These are phyloP conservation scores for Desmodus rotundus DNA, from an alignment of 2,113 vertebrate species.

Conservation along the genomic window DNA sequence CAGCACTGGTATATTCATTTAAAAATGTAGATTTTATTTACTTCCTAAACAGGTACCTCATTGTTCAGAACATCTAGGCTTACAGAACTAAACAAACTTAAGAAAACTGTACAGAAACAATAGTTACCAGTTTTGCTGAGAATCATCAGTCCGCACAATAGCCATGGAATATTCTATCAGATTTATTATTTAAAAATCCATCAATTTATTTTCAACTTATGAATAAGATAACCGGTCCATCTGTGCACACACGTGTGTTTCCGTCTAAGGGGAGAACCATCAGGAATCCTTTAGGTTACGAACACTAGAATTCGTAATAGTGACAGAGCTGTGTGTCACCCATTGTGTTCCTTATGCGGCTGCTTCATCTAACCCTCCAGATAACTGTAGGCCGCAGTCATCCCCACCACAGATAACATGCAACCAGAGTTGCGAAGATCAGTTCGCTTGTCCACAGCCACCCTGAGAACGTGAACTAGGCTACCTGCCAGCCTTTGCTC, in stretches of 20 bases:
- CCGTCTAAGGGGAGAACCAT: not conserved
- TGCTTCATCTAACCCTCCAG: not conserved
- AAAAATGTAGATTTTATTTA: not conserved
- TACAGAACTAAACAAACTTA: not conserved
- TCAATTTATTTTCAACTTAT: not conserved
- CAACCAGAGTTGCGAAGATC: not conserved
- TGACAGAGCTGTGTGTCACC: not conserved
- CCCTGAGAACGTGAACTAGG: not conserved
- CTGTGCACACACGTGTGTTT: not conserved
- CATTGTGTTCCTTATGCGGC: not conserved
- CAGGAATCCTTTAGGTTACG: conserved; percentile 5
- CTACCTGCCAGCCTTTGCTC: not conserved
- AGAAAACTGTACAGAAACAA: not conserved
- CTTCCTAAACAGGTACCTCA: not conserved
- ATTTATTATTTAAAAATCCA: not conserved
- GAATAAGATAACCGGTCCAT: not conserved
- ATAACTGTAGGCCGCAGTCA: not conserved
- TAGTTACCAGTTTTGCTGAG: not conserved
- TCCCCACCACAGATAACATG: not conserved
- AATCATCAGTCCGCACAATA: not conserved
- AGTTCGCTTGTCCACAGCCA: not conserved
- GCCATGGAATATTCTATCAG: not conserved
- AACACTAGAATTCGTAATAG: conserved; percentile 1
- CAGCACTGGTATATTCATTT: not conserved
- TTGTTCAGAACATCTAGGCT: not conserved